Evolutionary conservation across 2,113 vertebrate genomes (phyloP), one percentile per base, ranked within the genome.

Genomic region (Micronycteris hirsuta): DNA sequence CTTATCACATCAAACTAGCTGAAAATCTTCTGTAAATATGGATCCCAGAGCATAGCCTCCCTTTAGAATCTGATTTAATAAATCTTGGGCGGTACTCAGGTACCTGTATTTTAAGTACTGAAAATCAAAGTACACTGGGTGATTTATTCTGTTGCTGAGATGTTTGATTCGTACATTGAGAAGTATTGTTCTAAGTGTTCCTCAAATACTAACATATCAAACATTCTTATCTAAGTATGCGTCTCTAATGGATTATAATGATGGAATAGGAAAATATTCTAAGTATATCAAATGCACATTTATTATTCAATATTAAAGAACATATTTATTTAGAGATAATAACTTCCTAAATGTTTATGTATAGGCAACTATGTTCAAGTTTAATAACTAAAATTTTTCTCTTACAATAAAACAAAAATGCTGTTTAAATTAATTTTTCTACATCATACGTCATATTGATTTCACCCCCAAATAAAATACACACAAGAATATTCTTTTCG

Each of bases 391-490:
- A 84, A 94, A 56, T 85, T 90, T 56, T 85, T 83, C 56, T 68
- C 49, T 73, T 76, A 45, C 7, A 78, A 74, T 86, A 86, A 91
- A 86, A 61, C 45, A 80, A 70, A 58, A 83, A 45, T 61, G 20
- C 67, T 89, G 10, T 91, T 89, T 86, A 83, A 65, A 73, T 89
- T 85, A 92, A 78, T 88, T 90, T 81, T 96, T 97, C 38, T 84
- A 33, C 24, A 74, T 47, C 12, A 43, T 28, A 95, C 80, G 54
- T n/a, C 12, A 58, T 87, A 54, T 85, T 93, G 31, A 76, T 76
- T 91, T 95, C 58, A 86, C 10, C 5, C 10, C 7, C 47, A 95
- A 71, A 65, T 65, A 85, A 93, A 94, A 89, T 70, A 61, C 86
- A 93, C 56, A 71, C 5, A 52, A 20, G 17, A 49, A 92, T 94